Conservation (phyloP, 2,797 vertebrate species). For the Platalea minor region DNA sequence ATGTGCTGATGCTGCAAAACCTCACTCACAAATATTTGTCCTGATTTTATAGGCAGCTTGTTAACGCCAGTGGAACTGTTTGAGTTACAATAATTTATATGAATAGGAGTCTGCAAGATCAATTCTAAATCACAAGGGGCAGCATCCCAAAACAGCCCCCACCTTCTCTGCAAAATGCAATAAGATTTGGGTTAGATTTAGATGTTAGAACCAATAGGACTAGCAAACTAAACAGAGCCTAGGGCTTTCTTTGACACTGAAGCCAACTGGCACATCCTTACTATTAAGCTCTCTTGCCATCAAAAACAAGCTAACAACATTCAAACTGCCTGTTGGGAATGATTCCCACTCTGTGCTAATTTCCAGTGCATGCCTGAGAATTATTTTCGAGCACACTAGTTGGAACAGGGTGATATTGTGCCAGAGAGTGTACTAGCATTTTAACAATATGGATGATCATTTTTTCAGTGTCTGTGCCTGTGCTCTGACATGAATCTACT, state of each 20-base stretch:
- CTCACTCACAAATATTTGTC: not conserved
- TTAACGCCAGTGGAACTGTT: not conserved
- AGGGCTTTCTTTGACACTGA: slow-evolving; percentile 13
- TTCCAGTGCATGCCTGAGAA: slow-evolving; percentile 19
- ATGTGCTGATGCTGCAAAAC: not conserved
- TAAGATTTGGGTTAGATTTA: not conserved
- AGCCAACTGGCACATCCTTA: slow-evolving; percentile 29
- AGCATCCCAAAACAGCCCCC: not conserved
- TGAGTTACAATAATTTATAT: not conserved
- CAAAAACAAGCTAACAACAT: slow-evolving; percentile 39
- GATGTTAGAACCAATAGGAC: not conserved
- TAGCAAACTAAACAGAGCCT: not conserved
- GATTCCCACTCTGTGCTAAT: slow-evolving; percentile 3
- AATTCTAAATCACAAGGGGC: not conserved
- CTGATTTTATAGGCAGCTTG: not conserved
- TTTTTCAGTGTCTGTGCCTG: not conserved
- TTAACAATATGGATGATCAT: not conserved
- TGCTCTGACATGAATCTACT: not conserved
- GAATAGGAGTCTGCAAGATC: not conserved
- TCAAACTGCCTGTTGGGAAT: slow-evolving; percentile 36
- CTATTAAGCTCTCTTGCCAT: slow-evolving; percentile 34
- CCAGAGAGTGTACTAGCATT: not conserved
- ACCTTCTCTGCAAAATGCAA: not conserved
- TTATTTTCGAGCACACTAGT: not conserved
- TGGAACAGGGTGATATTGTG: not conserved